Base-by-base conservation (phyloP, 2,113 vertebrate species). In the Melanerpes formicivorus region DNA sequence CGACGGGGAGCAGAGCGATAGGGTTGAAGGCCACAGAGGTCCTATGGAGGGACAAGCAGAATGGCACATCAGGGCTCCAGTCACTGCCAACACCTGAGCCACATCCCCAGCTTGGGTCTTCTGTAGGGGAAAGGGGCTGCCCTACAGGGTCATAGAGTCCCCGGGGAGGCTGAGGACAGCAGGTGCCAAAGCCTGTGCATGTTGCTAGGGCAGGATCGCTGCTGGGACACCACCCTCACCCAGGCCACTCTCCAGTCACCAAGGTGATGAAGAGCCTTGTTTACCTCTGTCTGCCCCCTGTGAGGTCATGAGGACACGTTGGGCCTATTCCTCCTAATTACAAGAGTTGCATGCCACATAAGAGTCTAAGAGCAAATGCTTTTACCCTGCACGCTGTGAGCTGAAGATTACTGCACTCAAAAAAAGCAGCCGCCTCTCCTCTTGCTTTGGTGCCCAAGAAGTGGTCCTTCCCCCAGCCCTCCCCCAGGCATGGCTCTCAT, bases 41-140 rank as follows among this genome's bases (percentile, higher is more conserved):
- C 63, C 44, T 3, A 0, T 0, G 7, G n/a, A 48, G 27, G 6
- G 16, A 22, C 0, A 1, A 62, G 37, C 27, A 32, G 32, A 55
- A 11, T 0, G 2, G 48, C 9, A 42, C 1, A 5, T 3, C 0
- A 1, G 40, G 23, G 32, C 50, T 85, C 56, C 1, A 2, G n/a
- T 10, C 1, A 1, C 65, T 58, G 50, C 50, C 1, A 0, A 6
- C 64, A 34, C 11, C 25, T 11, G 32, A 50, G 72, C 50, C 22
- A 23, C 1, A 1, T 44, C 9, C 3, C 29, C 16, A 0, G 6
- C 5, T 52, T 11, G 15, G 37, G n/a, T 37, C 17, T 59, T 73
- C 44, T 1, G 3, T 52, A 32, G 1, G 5, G 52, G 25, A 58
- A 18, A 1, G 0, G 52, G 42, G 10, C 13, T 11, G 59, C 1